These are phyloP conservation scores for Globodera rostochiensis DNA, from an alignment of 1,140 invertebrate genomes.

Conservation along the genomic window DNA sequence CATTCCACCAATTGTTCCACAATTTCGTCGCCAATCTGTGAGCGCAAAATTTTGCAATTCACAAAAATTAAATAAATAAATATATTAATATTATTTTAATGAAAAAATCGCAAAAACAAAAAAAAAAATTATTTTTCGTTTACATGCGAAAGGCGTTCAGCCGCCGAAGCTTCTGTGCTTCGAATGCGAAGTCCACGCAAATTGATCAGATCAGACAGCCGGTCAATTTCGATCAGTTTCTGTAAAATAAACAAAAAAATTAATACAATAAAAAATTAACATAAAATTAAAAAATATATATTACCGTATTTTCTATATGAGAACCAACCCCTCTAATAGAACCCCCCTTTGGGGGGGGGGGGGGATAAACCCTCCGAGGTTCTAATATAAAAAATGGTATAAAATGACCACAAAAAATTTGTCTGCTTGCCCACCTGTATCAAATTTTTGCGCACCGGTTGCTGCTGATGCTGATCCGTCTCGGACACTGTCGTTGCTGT, in stretches of 20 bases:
- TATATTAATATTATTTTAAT: background rate
- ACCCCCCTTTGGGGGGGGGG: no score
- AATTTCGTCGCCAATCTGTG: slow-evolving; percentile 62
- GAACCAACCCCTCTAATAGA: no score
- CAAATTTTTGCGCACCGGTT: slow-evolving; percentile 49
- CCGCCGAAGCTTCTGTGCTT: slow-evolving; percentile 60
- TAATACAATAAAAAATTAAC: slow-evolving; percentile 23
- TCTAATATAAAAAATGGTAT: no score
- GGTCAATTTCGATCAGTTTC: slow-evolving; percentile 64
- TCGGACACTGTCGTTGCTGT: background rate
- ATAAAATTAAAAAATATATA: no score
- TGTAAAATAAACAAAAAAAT: slow-evolving; percentile 37
- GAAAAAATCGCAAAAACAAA: background rate
- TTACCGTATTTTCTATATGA: no score
- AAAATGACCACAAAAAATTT: background rate
- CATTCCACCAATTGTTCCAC: slow-evolving; percentile 89
- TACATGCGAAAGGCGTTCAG: slow-evolving; percentile 51
- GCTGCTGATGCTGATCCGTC: slow-evolving; percentile 1
- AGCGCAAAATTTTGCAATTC: background rate
- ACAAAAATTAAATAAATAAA: background rate
- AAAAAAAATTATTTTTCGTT: no score
- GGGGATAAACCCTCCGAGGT: no score
- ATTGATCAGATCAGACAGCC: slow-evolving; percentile 58
- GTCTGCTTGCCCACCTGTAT: slow-evolving; percentile 38
- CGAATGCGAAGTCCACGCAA: slow-evolving; percentile 77